Percentiles rank a stretch among this genome's conserved stretches.
phyloP scores from a whole-genome alignment of 35 echinoderm and acorn worm species.

The Chiridota heheva region DNA sequence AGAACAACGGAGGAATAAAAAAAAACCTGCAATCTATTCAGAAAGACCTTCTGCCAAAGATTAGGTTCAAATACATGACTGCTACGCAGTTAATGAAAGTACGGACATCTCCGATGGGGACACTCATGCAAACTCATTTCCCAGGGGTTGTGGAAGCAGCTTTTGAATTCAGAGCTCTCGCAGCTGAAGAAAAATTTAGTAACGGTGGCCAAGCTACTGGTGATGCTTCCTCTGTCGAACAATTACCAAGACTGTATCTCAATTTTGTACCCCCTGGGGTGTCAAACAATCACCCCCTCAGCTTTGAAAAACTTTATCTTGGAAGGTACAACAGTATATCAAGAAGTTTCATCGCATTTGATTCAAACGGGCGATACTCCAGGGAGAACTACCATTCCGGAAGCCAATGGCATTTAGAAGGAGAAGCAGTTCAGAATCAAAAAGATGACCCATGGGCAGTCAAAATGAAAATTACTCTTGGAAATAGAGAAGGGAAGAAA shows the following conservation, averaged over 20 bases:
- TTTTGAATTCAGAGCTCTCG: slow-evolving; percentile 38
- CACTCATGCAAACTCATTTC: background rate
- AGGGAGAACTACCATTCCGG: too few relatives aligned
- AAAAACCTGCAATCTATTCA: background rate
- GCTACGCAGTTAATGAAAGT: slow-evolving; percentile 29
- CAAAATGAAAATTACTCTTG: slow-evolving; percentile 4
- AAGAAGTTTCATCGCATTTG: too few relatives aligned
- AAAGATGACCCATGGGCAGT: slow-evolving; percentile 32
- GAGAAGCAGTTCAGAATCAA: slow-evolving; percentile 16
- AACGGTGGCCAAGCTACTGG: background rate
- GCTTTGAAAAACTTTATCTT: too few relatives aligned
- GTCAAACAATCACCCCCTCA: too few relatives aligned
- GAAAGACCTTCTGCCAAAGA: background rate
- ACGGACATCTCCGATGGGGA: slow-evolving; percentile 6
- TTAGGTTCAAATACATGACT: slow-evolving; percentile 29
- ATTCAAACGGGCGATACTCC: too few relatives aligned
- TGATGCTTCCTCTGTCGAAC: too few relatives aligned
- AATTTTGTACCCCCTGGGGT: too few relatives aligned
- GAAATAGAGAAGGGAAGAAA: background rate
- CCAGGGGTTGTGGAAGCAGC: slow-evolving; percentile 35
- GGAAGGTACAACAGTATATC: too few relatives aligned
- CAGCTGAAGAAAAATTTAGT: slow-evolving; percentile 7
- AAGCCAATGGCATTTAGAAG: slow-evolving; percentile 29
- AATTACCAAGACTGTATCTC: slow-evolving; percentile 11
- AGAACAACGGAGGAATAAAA: slow-evolving; percentile 16